Conservation (phyloP, 1,140 invertebrate genomes). For the Eufriesea mexicana region DNA sequence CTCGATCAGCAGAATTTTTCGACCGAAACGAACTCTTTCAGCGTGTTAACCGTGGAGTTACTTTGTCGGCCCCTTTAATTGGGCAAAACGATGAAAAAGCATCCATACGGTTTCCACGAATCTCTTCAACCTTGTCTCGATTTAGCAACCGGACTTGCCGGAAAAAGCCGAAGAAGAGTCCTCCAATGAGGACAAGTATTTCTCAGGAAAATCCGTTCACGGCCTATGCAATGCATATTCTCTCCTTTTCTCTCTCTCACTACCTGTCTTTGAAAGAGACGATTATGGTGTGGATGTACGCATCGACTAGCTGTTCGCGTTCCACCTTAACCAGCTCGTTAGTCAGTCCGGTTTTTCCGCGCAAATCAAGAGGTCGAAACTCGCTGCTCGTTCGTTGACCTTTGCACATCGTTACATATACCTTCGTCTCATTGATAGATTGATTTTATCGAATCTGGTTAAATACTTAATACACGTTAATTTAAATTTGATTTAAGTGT, state of each 20-base stretch:
- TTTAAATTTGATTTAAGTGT: not conserved
- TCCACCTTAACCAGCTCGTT: constrained; percentile 3
- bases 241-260: too few species aligned
- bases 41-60: too few species aligned
- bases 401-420: not conserved
- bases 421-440: not conserved
- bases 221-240: not conserved
- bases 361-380: constrained; percentile 1
- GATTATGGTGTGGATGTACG: not conserved
- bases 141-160: not conserved
- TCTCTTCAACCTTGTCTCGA: not conserved
- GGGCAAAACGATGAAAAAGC: not conserved
- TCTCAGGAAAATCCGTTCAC: not conserved
- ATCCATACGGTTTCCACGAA: not conserved
- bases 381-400: not conserved
- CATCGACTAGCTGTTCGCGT: too few species aligned
- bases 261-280: not conserved
- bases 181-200: not conserved
- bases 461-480: not conserved
- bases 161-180: not conserved
- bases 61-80: not conserved
- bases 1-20: not conserved
- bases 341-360: not conserved
- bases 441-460: not conserved
- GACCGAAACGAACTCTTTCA: not conserved